Evolutionary conservation across 2,888 invertebrate species (phyloP).

Genomic region (Galeruca laticollis): DNA sequence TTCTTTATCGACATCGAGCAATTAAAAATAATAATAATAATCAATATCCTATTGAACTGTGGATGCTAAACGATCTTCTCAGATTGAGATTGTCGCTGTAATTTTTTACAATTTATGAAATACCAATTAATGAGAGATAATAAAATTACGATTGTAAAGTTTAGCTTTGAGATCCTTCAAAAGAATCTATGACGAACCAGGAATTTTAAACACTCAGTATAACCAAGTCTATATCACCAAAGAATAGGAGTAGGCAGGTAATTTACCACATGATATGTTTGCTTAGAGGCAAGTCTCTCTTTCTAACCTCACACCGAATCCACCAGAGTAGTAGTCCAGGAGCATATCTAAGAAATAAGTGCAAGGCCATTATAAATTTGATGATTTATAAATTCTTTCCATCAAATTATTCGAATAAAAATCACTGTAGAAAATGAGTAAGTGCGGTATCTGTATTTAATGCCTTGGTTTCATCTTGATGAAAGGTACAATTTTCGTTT

Average conservation of each 20-base stretch:
- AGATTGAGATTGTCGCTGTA: neutral
- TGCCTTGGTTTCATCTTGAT: too few species aligned
- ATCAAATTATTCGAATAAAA: too few species aligned
- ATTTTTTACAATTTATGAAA: conserved; percentile 4
- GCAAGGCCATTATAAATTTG: neutral
- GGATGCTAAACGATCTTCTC: neutral
- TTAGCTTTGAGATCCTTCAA: conserved; percentile 19
- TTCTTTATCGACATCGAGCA: neutral
- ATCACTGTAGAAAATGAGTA: too few species aligned
- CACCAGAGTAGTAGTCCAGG: neutral
- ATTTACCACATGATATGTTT: conserved; percentile 68
- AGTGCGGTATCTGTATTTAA: too few species aligned
- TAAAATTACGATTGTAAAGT: conserved; percentile 29
- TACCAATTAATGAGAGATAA: conserved; percentile 31
- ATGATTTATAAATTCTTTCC: too few species aligned
- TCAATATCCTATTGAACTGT: neutral
- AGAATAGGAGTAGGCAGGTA: conserved; percentile 64
- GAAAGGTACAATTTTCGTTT: too few species aligned
- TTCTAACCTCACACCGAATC: conserved; percentile 12
- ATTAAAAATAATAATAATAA: neutral
- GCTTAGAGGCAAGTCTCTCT: conserved; percentile 66
- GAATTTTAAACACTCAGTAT: conserved; percentile 32
- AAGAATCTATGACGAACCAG: conserved; percentile 32
- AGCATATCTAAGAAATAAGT: neutral
- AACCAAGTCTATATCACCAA: conserved; percentile 19